Percentiles rank a stretch among this genome's conserved stretches.
These are phyloP conservation scores for Watsonalla binaria DNA, from an alignment of 2,888 invertebrate species.

Conservation along the genomic window DNA sequence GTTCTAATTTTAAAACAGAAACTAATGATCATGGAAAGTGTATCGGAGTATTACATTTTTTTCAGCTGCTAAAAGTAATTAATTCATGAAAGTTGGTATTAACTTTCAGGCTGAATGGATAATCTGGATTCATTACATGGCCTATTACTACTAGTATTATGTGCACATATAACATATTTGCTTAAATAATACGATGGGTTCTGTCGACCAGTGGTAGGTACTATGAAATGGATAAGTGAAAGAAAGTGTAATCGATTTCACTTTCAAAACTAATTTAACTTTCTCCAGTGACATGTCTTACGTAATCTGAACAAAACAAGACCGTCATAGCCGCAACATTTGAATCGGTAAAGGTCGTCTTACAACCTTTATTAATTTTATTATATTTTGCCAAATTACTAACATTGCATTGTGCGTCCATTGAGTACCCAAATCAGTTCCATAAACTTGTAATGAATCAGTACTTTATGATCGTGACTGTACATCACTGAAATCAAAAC, in stretches of 20 bases:
- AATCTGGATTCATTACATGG: too few relatives aligned
- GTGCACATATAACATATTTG: background rate
- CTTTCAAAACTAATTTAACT: slow-evolving; percentile 79
- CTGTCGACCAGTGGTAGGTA: slow-evolving; percentile 47
- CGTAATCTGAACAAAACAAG: slow-evolving; percentile 71
- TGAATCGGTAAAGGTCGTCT: slow-evolving; percentile 66
- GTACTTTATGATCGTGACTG: too few relatives aligned
- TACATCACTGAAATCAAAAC: too few relatives aligned
- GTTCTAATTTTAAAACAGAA: background rate
- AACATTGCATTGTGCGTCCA: too few relatives aligned
- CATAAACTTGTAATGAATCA: too few relatives aligned
- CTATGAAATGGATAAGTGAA: slow-evolving; percentile 73
- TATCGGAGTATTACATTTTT: background rate
- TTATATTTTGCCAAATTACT: background rate
- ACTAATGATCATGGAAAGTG: background rate
- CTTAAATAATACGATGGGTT: slow-evolving; percentile 5
- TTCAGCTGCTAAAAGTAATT: too few relatives aligned
- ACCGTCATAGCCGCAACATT: slow-evolving; percentile 65
- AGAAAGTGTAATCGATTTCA: slow-evolving; percentile 78
- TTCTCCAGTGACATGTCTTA: slow-evolving; percentile 77
- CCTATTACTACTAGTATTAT: too few relatives aligned
- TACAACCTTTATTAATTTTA: slow-evolving; percentile 33
- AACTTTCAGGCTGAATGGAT: too few relatives aligned
- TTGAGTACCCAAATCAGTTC: too few relatives aligned
- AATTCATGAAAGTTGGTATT: too few relatives aligned